phyloP scores from a whole-genome alignment of 2,797 vertebrate species.

The Nasua narica region DNA sequence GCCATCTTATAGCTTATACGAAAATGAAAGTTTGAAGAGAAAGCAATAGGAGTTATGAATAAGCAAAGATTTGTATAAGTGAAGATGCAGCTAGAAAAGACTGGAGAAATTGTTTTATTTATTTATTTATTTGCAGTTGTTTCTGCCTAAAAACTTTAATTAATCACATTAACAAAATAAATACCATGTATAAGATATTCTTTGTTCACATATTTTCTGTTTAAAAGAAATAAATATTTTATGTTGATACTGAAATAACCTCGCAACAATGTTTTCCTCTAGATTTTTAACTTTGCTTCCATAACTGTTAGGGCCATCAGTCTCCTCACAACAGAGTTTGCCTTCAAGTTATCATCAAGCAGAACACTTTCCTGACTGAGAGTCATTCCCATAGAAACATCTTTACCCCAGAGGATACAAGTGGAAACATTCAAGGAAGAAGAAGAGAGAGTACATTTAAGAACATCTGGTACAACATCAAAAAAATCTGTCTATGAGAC shows the following conservation, averaged over 20 bases:
- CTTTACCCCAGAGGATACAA: slow-evolving; percentile 53
- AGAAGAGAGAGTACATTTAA: slow-evolving; percentile 36
- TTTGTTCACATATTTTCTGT: slow-evolving; percentile 9
- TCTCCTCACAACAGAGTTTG: not conserved
- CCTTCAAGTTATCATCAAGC: slow-evolving; percentile 46
- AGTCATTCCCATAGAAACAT: slow-evolving; percentile 49
- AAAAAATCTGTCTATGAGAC: slow-evolving; percentile 34
- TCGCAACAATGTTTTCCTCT: not conserved
- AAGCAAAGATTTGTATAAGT: not conserved
- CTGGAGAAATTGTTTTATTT: not conserved
- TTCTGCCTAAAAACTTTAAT: not conserved
- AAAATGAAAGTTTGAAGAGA: slow-evolving; percentile 1
- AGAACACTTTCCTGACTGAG: slow-evolving; percentile 43
- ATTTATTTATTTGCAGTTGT: not conserved
- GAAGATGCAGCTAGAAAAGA: not conserved
- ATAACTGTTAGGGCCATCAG: not conserved
- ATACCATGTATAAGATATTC: not conserved
- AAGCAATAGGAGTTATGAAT: not conserved
- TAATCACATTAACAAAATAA: not conserved
- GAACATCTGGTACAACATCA: slow-evolving; percentile 57
- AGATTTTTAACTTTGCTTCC: slow-evolving; percentile 35
- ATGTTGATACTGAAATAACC: not conserved
- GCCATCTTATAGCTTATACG: not conserved
- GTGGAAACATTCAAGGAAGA: not conserved
- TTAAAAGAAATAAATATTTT: slow-evolving; percentile 4